phyloP scores from a whole-genome alignment of 2,113 vertebrate species.

The Calyptomena viridis region DNA sequence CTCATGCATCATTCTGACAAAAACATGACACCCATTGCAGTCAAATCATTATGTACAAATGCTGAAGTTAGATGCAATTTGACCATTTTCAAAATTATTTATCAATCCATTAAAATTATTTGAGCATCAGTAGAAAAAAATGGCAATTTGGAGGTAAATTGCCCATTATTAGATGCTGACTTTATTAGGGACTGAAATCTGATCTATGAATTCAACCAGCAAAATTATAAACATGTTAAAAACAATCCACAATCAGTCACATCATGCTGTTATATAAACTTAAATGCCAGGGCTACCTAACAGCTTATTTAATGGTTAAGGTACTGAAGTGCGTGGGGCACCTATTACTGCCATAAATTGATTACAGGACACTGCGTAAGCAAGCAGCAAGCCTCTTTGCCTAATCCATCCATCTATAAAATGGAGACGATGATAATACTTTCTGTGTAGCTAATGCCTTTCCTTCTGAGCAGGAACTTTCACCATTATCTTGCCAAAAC shows the following conservation, averaged over 20 bases:
- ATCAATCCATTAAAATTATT: slow-evolving; percentile 26
- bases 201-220: not conserved
- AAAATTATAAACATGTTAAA: not conserved
- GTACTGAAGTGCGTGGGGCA: not conserved
- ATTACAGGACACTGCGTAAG: not conserved
- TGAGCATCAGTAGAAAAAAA: not conserved
- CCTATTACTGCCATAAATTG: not conserved
- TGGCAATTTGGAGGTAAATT: not conserved
- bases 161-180: not conserved
- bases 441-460: not conserved
- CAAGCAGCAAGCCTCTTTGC: not conserved
- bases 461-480: not conserved
- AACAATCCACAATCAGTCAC: not conserved
- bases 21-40: slow-evolving; percentile 18
- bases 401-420: not conserved
- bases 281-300: not conserved
- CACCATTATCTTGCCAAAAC: not conserved
- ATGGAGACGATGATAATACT: not conserved
- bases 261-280: not conserved
- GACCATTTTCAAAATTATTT: slow-evolving; percentile 15
- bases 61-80: not conserved
- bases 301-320: not conserved
- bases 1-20: slow-evolving; percentile 55
- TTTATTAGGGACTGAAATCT: not conserved
- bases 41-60: slow-evolving; percentile 31